Conservation (phyloP, 2,888 invertebrate species). For the Calameuta filiformis region DNA sequence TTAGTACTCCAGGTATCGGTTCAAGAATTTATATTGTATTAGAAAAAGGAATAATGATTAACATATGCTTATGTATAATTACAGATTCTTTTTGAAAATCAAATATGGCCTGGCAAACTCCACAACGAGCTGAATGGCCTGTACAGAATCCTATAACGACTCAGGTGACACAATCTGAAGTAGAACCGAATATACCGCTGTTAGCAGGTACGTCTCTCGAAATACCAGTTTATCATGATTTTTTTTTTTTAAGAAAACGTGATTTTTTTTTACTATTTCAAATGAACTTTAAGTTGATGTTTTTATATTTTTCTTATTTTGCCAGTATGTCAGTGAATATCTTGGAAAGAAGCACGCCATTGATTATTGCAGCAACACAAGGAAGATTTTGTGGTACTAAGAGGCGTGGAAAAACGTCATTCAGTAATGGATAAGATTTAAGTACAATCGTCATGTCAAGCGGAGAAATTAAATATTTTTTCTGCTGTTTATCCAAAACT, state of each 20-base stretch:
- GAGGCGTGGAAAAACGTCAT: neutral
- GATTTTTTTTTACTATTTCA: neutral
- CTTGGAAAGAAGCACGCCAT: neutral
- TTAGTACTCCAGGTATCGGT: neutral
- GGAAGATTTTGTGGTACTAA: neutral
- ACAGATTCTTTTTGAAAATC: neutral
- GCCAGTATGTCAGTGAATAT: neutral
- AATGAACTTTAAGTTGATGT: neutral
- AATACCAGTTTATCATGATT: neutral
- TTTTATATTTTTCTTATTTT: neutral
- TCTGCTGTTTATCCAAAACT: neutral
- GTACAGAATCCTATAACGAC: neutral
- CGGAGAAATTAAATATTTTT: neutral
- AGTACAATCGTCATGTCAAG: neutral
- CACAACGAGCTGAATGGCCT: constrained; percentile 3
- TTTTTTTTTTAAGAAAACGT: neutral
- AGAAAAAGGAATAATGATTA: too few species aligned
- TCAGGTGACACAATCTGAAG: neutral
- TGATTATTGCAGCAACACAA: neutral
- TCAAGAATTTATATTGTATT: neutral
- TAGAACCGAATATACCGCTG: neutral
- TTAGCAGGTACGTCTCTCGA: neutral
- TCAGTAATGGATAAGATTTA: neutral
- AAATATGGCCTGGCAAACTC: constrained; percentile 19
- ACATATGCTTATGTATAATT: neutral